Conservation (phyloP, 2,888 invertebrate genomes). For the Andrena haemorrhoa region DNA sequence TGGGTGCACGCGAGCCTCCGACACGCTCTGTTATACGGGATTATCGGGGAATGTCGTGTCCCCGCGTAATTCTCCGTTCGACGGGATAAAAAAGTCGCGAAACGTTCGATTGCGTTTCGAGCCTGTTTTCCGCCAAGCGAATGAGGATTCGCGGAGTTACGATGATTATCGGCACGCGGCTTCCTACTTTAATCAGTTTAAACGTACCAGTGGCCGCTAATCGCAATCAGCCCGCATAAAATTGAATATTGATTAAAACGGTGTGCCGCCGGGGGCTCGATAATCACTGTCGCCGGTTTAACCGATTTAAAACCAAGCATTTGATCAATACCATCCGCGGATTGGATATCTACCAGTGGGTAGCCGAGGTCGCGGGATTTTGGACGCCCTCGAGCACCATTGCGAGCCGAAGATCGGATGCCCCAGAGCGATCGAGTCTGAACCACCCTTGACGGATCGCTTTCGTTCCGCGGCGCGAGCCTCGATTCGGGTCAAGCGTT, state of each 20-base stretch:
- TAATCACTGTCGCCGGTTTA: neutral
- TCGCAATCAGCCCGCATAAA: neutral
- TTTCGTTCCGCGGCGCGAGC: conserved; percentile 31
- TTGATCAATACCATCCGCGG: neutral
- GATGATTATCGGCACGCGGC: neutral
- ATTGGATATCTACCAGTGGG: neutral
- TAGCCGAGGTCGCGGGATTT: neutral
- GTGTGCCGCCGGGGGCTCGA: neutral
- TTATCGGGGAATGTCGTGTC: conserved; percentile 24
- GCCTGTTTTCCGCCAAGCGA: neutral
- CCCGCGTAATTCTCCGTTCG: conserved; percentile 3
- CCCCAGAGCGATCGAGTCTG: conserved; percentile 19
- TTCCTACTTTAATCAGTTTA: conserved; percentile 1
- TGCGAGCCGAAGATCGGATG: conserved; percentile 32
- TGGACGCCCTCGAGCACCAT: too few species aligned
- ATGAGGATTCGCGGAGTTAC: conserved; percentile 1
- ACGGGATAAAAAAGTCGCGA: neutral
- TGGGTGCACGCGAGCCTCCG: conserved; percentile 5
- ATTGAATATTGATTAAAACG: conserved; percentile 13
- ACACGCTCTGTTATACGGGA: conserved; percentile 19
- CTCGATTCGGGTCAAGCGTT: conserved; percentile 61
- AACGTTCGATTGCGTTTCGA: conserved; percentile 2
- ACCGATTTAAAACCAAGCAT: neutral
- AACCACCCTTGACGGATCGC: conserved; percentile 42
- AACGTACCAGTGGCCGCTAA: neutral